Evolutionary conservation across 2,797 vertebrate genomes (phyloP), one percentile per base, ranked within the genome.

Genomic region (Coranthus polyacanthus): DNA sequence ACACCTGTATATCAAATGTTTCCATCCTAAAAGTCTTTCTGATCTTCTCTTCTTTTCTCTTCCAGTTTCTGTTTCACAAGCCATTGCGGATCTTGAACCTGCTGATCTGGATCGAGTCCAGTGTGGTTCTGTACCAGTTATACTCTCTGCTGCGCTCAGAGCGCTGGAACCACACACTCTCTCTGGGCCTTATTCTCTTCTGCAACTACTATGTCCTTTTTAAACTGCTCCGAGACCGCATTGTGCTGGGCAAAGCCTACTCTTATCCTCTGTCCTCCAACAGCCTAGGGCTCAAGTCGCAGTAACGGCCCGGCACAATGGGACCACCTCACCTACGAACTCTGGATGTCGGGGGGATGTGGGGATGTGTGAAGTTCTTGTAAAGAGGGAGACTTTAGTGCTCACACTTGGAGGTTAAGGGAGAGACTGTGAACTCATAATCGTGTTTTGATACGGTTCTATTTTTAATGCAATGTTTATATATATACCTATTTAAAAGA

Each of bases 121-220:
- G 96, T 0, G 96, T 98, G 82, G 96, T 99, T 71, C 94, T 97
- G 84, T 99, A 99, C 90, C 98, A 99, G 93, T 94, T 99, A 29
- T 99, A 98, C 87, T 99, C 97, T n/a, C 92, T 99, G 85, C 92
- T 99, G 91, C 95, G 97, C 68, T 98, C 98, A 0, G 97, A 99
- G 90, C 97, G 97, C 90, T 99, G 98, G 98, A 99, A 99, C 93
- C 97, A 99, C 90, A 99, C 97, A 0, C 94, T 99, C 52, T 99
- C 98, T 74, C 95, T 99, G 91, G 97, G 98, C 79, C 96, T 99
- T 81, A 96, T 99, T 82, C 97, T 99, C 41, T 97, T 97, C 94
- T 99, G 97, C 94, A 99, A 99, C 92, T 99, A 99, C 65, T 99
- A 99, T 29, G 97, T 99, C 85, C 95, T 99, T 90, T 99, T 99